Conservation (phyloP, 2,888 invertebrate species). For the Brachyptera putata region DNA sequence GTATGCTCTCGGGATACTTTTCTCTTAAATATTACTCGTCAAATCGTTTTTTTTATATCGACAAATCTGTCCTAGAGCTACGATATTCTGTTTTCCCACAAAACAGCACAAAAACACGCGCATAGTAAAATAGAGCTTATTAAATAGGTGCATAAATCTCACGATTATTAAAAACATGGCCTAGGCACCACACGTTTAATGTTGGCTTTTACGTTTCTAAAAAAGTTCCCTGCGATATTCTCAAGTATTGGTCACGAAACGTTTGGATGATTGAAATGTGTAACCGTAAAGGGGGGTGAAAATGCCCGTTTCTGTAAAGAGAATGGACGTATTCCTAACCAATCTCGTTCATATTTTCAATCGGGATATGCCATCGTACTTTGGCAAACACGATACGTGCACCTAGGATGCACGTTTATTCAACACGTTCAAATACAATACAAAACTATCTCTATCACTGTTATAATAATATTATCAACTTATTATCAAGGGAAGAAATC, state of each 20-base stretch:
- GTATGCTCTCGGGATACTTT: slow-evolving; percentile 4
- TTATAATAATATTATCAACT: slow-evolving; percentile 20
- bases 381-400: slow-evolving; percentile 18
- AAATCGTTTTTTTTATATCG: slow-evolving; percentile 6
- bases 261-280: slow-evolving; percentile 8
- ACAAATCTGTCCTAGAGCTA: slow-evolving; percentile 16
- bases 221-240: slow-evolving; percentile 31
- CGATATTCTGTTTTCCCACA: slow-evolving; percentile 24
- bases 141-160: slow-evolving; percentile 35
- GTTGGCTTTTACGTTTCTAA: slow-evolving; percentile 4
- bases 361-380: slow-evolving; percentile 1
- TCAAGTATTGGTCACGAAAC: slow-evolving; percentile 33
- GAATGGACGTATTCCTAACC: slow-evolving; percentile 9
- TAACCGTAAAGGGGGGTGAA: not conserved
- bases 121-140: slow-evolving; percentile 36
- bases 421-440: slow-evolving; percentile 30
- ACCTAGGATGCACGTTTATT: no score
- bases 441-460: slow-evolving; percentile 33
- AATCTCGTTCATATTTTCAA: slow-evolving; percentile 8
- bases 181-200: slow-evolving; percentile 34
- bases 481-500: slow-evolving; percentile 34
- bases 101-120: slow-evolving; percentile 33
- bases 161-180: slow-evolving; percentile 34
- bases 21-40: not conserved
- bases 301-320: slow-evolving; percentile 10